Evolutionary conservation across 2,888 invertebrate species (phyloP).

Genomic region (Toxonevra muliebris): DNA sequence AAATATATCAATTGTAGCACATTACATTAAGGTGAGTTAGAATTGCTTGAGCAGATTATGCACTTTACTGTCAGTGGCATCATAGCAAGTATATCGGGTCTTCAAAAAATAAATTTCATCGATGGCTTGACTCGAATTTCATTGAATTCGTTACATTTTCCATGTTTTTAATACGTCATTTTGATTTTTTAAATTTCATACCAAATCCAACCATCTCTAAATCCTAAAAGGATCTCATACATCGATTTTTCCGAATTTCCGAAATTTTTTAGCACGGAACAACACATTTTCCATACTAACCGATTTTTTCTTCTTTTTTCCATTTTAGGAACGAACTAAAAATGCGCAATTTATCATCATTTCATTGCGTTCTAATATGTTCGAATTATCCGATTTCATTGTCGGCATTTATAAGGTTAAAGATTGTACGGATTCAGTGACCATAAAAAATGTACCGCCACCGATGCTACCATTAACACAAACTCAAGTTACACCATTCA

Average conservation of each 20-base stretch:
- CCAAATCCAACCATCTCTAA: too few species aligned
- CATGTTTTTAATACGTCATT: too few species aligned
- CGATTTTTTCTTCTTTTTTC: not conserved
- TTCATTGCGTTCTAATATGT: slow-evolving; percentile 96
- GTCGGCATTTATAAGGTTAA: slow-evolving; percentile 96
- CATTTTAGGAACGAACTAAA: slow-evolving; percentile 84
- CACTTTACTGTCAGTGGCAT: too few species aligned
- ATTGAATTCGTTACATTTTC: not conserved
- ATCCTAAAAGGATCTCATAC: too few species aligned
- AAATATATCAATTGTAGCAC: slow-evolving; percentile 97
- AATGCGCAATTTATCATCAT: slow-evolving; percentile 99
- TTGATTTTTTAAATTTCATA: too few species aligned
- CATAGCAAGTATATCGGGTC: too few species aligned
- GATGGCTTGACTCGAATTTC: not conserved
- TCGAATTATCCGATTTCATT: slow-evolving; percentile 89
- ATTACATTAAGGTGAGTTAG: slow-evolving; percentile 87
- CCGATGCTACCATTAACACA: slow-evolving; percentile 29
- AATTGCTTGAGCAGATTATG: not conserved
- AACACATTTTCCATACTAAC: too few species aligned
- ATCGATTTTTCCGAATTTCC: too few species aligned
- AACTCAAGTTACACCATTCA: slow-evolving; percentile 21
- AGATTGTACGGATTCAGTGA: slow-evolving; percentile 84
- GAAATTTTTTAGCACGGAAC: too few species aligned
- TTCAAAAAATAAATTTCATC: not conserved
- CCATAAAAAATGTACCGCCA: slow-evolving; percentile 68